Evolutionary conservation across 2,113 vertebrate species (phyloP).

Genomic region (Ameiurus melas): DNA sequence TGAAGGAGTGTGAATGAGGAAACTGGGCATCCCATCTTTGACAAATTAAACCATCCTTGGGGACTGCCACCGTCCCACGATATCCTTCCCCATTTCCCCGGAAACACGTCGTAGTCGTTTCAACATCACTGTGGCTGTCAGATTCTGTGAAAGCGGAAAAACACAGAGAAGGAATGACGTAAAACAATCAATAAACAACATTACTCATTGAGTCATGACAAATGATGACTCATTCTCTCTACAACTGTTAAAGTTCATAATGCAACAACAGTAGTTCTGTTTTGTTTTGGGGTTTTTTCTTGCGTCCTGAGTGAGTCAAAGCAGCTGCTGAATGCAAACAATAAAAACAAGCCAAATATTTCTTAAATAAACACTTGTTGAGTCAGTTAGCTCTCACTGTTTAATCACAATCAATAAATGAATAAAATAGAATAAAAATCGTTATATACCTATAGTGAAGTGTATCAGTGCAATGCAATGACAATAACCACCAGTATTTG

Average conservation of each 20-base stretch:
- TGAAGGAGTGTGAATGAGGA: constrained; percentile 90
- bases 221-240: constrained; percentile 31
- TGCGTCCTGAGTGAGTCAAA: constrained; percentile 41
- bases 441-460: not conserved
- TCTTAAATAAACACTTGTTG: not conserved
- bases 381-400: not conserved
- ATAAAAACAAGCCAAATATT: constrained; percentile 34
- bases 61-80: constrained; percentile 77
- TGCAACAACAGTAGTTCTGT: constrained; percentile 27
- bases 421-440: not conserved
- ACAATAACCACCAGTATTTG: not conserved
- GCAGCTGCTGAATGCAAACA: constrained; percentile 35
- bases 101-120: constrained; percentile 78
- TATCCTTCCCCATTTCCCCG: constrained; percentile 85
- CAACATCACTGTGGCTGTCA: constrained; percentile 54
- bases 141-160: constrained; percentile 57
- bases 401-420: not conserved
- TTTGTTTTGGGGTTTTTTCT: not conserved
- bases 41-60: constrained; percentile 84
- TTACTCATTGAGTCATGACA: constrained; percentile 41
- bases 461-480: not conserved
- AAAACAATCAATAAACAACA: constrained; percentile 9
- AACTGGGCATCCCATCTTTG: constrained; percentile 92
- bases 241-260: not conserved
- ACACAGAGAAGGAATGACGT: constrained; percentile 11